Percentiles rank a stretch among this genome's conserved stretches.
These are phyloP conservation scores for Drosophila eohydei DNA, from an alignment of 2,888 invertebrate genomes.

Conservation along the genomic window DNA sequence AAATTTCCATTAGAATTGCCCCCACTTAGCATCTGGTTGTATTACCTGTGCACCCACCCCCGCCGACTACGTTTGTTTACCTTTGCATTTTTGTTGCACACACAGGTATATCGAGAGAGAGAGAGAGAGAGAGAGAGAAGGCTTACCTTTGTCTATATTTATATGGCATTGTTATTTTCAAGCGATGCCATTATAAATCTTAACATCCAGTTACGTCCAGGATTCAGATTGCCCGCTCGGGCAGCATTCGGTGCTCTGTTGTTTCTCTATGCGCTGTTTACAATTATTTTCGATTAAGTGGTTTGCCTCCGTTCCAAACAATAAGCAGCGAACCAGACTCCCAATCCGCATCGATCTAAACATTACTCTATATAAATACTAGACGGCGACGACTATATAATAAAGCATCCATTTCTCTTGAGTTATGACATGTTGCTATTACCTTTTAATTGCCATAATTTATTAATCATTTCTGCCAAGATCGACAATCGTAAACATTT, in stretches of 20 bases:
- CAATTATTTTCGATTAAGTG: slow-evolving; percentile 71
- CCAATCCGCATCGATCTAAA: slow-evolving; percentile 12
- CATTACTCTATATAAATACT: slow-evolving; percentile 44
- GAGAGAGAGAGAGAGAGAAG: background rate
- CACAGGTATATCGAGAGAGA: background rate
- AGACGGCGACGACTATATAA: slow-evolving; percentile 1
- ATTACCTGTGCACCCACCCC: slow-evolving; percentile 19
- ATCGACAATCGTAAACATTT: slow-evolving; percentile 1
- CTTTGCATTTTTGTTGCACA: slow-evolving; percentile 34
- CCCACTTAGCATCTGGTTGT: slow-evolving; percentile 31
- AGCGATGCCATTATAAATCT: slow-evolving; percentile 62
- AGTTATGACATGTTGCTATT: slow-evolving; percentile 34
- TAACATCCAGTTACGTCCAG: slow-evolving; percentile 63
- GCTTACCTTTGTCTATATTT: slow-evolving; percentile 14
- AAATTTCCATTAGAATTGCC: slow-evolving; percentile 14
- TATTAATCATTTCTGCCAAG: slow-evolving; percentile 21
- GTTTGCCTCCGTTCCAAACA: slow-evolving; percentile 21
- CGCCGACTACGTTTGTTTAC: slow-evolving; percentile 54
- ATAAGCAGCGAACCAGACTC: slow-evolving; percentile 1
- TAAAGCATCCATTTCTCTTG: slow-evolving; percentile 11
- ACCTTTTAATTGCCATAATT: slow-evolving; percentile 37
- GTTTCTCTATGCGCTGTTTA: slow-evolving; percentile 59
- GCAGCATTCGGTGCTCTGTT: slow-evolving; percentile 30
- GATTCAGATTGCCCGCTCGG: slow-evolving; percentile 47
- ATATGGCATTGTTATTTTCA: slow-evolving; percentile 14